Percentiles rank a stretch among this genome's conserved stretches.
phyloP scores from a whole-genome alignment of 2,113 vertebrate species.

The Peucedramus taeniatus region DNA sequence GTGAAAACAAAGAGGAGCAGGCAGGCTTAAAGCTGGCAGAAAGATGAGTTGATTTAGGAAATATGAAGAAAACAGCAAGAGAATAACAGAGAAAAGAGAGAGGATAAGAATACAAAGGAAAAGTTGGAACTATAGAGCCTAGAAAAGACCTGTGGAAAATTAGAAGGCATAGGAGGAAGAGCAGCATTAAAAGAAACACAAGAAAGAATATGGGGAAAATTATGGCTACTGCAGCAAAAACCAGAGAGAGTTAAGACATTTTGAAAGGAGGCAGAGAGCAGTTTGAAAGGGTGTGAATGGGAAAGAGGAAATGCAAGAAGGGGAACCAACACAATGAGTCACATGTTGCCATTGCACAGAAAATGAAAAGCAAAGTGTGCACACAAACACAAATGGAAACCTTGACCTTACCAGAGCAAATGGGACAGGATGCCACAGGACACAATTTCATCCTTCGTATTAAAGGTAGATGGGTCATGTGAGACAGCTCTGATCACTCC shows the following conservation, averaged over 20 bases:
- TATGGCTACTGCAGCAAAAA: not conserved
- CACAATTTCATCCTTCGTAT: not conserved
- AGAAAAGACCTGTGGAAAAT: not conserved
- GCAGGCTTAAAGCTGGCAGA: not conserved
- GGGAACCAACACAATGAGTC: not conserved
- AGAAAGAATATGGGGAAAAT: not conserved
- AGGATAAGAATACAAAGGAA: not conserved
- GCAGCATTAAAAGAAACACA: not conserved
- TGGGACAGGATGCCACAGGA: not conserved
- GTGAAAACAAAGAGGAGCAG: not conserved
- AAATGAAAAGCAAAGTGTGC: not conserved
- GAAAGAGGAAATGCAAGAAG: not conserved
- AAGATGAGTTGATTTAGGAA: not conserved
- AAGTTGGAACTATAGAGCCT: not conserved
- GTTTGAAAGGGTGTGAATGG: not conserved
- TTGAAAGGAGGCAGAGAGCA: not conserved
- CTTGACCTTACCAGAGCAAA: not conserved
- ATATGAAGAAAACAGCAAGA: not conserved
- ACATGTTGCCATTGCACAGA: not conserved
- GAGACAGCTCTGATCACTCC: not conserved
- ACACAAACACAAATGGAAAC: not conserved
- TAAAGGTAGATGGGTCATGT: not conserved
- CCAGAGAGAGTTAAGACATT: not conserved
- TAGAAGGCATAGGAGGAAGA: not conserved
- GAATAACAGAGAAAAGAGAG: not conserved